These are phyloP conservation scores for Pardalotus punctatus DNA, from an alignment of 2,113 vertebrate genomes.

Conservation along the genomic window DNA sequence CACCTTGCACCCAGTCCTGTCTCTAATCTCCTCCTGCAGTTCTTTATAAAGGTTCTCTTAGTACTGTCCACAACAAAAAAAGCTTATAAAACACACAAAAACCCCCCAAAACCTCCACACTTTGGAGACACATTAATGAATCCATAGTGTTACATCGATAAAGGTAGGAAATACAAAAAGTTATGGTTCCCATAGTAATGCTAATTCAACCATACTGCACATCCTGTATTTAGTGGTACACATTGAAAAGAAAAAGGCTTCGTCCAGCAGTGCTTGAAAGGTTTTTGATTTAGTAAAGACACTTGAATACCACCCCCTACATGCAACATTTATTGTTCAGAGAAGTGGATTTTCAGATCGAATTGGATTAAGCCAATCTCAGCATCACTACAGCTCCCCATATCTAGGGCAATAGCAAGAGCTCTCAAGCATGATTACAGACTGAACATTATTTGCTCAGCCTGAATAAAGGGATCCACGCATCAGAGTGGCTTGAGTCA, in stretches of 20 bases:
- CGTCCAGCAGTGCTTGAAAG: neutral
- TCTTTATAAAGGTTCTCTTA: conserved; percentile 14
- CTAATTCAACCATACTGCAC: neutral
- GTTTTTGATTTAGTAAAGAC: neutral
- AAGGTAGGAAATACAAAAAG: conserved; percentile 10
- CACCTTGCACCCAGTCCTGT: neutral
- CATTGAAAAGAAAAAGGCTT: neutral
- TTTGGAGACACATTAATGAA: neutral
- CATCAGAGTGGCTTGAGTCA: neutral
- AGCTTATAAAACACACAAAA: neutral
- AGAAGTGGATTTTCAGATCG: neutral
- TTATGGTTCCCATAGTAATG: conserved; percentile 14
- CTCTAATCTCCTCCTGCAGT: neutral
- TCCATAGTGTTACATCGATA: neutral
- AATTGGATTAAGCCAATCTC: neutral
- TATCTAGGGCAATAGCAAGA: neutral
- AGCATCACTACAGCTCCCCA: neutral
- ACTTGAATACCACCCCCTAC: neutral
- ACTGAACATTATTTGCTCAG: neutral
- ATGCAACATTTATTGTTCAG: neutral
- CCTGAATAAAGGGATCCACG: neutral
- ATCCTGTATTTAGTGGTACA: neutral
- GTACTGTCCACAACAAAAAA: neutral
- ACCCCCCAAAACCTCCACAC: rapidly evolving
- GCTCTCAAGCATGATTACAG: neutral